Percentiles rank a stretch among this genome's conserved stretches.
These are phyloP conservation scores for Criorhina ranunculi DNA, from an alignment of 2,888 invertebrate genomes.

Conservation along the genomic window DNA sequence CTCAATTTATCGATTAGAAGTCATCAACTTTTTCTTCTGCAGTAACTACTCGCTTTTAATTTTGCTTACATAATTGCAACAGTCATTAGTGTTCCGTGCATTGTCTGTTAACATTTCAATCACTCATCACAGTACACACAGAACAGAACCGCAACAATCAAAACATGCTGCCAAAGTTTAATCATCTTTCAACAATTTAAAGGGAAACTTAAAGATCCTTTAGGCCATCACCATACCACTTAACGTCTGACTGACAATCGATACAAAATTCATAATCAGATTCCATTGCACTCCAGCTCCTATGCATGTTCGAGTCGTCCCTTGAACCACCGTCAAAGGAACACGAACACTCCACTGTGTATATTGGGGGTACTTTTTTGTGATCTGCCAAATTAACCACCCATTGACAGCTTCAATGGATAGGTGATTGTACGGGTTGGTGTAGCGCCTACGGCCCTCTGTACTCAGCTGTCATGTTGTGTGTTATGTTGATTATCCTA, in stretches of 20 bases:
- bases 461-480: constrained; percentile 69
- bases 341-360: background rate
- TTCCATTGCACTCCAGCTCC: background rate
- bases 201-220: constrained; percentile 5
- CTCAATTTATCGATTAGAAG: too few relatives aligned
- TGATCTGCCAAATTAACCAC: constrained; percentile 70
- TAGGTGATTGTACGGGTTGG: constrained; percentile 61
- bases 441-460: constrained; percentile 48
- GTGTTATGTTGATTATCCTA: constrained; percentile 73
- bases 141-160: constrained; percentile 7
- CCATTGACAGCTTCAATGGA: constrained; percentile 69
- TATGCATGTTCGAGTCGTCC: background rate
- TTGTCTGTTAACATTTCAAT: background rate
- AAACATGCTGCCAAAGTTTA: constrained; percentile 30
- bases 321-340: background rate
- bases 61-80: background rate
- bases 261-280: constrained; percentile 37
- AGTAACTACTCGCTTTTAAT: background rate
- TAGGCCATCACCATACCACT: constrained; percentile 3
- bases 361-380: constrained; percentile 21
- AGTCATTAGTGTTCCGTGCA: background rate
- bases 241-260: constrained; percentile 14
- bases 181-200: constrained; percentile 58
- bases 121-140: constrained; percentile 21
- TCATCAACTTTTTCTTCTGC: too few relatives aligned